A percentile compares a stretch with the other conserved stretches of the same genome.
Conservation (phyloP, 2,888 invertebrate genomes). For the Archips crataeganus region DNA sequence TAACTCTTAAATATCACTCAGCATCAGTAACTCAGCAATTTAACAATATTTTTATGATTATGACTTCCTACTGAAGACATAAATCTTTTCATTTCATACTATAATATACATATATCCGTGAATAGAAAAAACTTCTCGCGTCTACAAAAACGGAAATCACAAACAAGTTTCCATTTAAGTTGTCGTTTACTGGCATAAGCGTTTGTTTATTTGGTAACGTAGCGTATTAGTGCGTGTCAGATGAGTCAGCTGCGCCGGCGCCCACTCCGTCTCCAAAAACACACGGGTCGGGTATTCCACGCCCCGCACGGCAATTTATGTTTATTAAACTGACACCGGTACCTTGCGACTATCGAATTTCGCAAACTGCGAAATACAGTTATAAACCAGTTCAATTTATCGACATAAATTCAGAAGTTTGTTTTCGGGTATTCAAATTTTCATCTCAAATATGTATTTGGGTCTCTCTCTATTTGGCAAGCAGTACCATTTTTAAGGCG, state of each 20-base stretch:
- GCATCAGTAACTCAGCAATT: background rate
- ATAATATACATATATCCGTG: background rate
- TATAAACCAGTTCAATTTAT: slow-evolving; percentile 37
- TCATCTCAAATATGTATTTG: slow-evolving; percentile 18
- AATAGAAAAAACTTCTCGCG: background rate
- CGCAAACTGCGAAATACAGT: slow-evolving; percentile 31
- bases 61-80: background rate
- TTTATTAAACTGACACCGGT: slow-evolving; percentile 21
- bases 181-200: slow-evolving; percentile 14
- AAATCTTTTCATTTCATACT: background rate
- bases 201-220: slow-evolving; percentile 36
- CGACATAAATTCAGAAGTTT: slow-evolving; percentile 16
- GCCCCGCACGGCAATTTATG: slow-evolving; percentile 6
- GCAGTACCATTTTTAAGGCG: slow-evolving; percentile 9
- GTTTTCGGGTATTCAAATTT: slow-evolving; percentile 28
- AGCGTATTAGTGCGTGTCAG: slow-evolving; percentile 19
- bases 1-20: background rate
- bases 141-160: slow-evolving; percentile 14
- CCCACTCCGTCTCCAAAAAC: slow-evolving; percentile 37
- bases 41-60: background rate
- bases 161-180: slow-evolving; percentile 35
- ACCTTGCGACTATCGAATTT: slow-evolving; percentile 27
- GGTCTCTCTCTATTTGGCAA: slow-evolving; percentile 15
- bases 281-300: slow-evolving; percentile 7
- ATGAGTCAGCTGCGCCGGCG: slow-evolving; percentile 35